A percentile compares a stretch with the other conserved stretches of the same genome.
Conservation (phyloP, 2,113 vertebrate genomes). For the Peromyscus maniculatus region DNA sequence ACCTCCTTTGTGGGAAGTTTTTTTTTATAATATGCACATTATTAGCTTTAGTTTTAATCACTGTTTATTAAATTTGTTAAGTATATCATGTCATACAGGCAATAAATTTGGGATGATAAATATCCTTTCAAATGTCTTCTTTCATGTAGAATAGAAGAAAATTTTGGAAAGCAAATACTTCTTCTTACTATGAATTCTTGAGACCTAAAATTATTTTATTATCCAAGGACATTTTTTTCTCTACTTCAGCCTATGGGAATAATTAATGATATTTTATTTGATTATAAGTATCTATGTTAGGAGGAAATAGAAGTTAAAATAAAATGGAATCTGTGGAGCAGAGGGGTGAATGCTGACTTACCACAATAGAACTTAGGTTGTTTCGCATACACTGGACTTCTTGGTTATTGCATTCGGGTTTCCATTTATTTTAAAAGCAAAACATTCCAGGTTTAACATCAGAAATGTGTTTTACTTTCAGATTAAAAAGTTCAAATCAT, state of each 20-base stretch:
- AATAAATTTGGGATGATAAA: slow-evolving; percentile 2
- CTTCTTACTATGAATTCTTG: background rate
- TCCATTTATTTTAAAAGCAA: background rate
- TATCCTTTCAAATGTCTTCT: background rate
- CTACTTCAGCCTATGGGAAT: background rate
- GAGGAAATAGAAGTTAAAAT: slow-evolving; percentile 38
- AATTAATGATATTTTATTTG: background rate
- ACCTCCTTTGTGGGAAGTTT: slow-evolving; percentile 71
- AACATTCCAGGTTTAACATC: background rate
- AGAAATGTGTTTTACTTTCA: background rate
- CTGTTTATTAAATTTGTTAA: slow-evolving; percentile 72
- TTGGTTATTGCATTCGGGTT: background rate
- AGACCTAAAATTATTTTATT: background rate
- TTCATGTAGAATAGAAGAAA: background rate
- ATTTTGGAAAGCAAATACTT: background rate
- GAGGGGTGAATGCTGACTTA: background rate
- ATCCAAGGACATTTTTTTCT: background rate
- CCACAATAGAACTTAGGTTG: background rate
- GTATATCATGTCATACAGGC: background rate
- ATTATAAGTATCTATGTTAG: background rate
- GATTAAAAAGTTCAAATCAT: slow-evolving; percentile 18
- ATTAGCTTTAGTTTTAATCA: slow-evolving; percentile 76
- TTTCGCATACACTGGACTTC: slow-evolving; percentile 11
- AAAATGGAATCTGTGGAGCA: background rate
- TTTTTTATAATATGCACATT: slow-evolving; percentile 52